These are phyloP conservation scores for Lycaon pictus DNA, from an alignment of 2,113 vertebrate genomes.

Conservation along the genomic window DNA sequence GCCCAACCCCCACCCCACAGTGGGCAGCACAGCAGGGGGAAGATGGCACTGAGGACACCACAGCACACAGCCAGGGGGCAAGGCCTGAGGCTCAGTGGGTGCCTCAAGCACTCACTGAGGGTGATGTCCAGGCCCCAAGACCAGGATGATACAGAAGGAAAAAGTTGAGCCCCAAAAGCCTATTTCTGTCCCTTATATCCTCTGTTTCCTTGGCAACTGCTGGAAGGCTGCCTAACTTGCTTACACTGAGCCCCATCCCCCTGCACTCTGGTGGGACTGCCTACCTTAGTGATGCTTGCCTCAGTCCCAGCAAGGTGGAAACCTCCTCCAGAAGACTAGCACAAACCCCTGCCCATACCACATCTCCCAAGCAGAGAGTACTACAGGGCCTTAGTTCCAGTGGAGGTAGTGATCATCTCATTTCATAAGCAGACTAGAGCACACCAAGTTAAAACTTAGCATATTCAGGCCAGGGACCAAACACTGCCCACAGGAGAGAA, in stretches of 20 bases:
- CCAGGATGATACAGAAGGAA: conserved; percentile 5
- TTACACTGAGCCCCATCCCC: not conserved
- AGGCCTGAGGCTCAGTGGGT: not conserved
- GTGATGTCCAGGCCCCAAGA: conserved; percentile 5
- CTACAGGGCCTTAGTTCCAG: not conserved
- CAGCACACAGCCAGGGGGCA: not conserved
- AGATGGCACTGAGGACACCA: conserved; percentile 62
- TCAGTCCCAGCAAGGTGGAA: not conserved
- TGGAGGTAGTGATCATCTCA: not conserved
- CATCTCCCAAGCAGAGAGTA: not conserved
- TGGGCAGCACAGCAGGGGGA: not conserved
- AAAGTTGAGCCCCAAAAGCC: conserved; percentile 44
- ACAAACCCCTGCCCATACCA: not conserved
- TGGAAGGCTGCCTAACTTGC: not conserved
- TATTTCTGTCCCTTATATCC: not conserved
- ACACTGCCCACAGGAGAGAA: too few species aligned
- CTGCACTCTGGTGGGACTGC: not conserved
- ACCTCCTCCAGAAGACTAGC: not conserved
- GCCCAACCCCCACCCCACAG: not conserved
- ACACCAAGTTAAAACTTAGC: not conserved
- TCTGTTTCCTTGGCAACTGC: not conserved
- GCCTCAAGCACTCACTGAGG: not conserved
- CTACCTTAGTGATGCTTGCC: not conserved
- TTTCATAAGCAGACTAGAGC: not conserved
- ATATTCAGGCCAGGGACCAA: not conserved